Evolutionary conservation across 2,797 vertebrate species (phyloP).

Genomic region (Zalophus californianus): DNA sequence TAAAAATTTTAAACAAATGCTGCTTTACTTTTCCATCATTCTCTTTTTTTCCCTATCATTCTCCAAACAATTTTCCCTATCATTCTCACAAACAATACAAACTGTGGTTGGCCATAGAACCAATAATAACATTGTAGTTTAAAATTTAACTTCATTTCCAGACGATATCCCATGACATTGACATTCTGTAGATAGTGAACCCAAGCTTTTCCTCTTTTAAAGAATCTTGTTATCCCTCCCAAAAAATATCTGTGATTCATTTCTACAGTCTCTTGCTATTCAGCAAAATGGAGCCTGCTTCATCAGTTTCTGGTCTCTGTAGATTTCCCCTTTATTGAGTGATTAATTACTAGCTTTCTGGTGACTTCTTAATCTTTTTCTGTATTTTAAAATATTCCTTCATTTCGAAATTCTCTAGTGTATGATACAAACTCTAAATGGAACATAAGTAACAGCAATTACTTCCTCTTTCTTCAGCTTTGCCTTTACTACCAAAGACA

Average conservation of each 20-base stretch:
- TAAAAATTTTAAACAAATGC: conserved; percentile 53
- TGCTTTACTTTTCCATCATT: not conserved
- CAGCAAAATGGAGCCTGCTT: conserved; percentile 77
- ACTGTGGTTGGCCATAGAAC: not conserved
- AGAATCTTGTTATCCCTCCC: not conserved
- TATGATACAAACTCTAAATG: conserved; percentile 61
- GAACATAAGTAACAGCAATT: conserved; percentile 58
- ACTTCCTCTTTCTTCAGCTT: conserved; percentile 49
- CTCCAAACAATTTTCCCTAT: not conserved
- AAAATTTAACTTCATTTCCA: conserved; percentile 51
- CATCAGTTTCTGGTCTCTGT: conserved; percentile 70
- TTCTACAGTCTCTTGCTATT: conserved; percentile 64
- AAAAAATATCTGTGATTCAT: conserved; percentile 50
- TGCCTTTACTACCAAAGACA: conserved; percentile 68
- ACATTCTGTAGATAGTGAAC: not conserved
- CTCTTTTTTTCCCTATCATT: not conserved
- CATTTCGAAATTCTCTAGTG: conserved; percentile 4
- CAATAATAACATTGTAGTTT: not conserved
- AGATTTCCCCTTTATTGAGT: conserved; percentile 67
- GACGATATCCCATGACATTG: not conserved
- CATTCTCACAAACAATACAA: not conserved
- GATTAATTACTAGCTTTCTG: conserved; percentile 83
- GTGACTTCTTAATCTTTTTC: conserved; percentile 71
- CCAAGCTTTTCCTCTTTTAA: not conserved
- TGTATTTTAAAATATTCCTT: conserved; percentile 65